Conservation (phyloP, 2,113 vertebrate species). For the Pimephales promelas region DNA sequence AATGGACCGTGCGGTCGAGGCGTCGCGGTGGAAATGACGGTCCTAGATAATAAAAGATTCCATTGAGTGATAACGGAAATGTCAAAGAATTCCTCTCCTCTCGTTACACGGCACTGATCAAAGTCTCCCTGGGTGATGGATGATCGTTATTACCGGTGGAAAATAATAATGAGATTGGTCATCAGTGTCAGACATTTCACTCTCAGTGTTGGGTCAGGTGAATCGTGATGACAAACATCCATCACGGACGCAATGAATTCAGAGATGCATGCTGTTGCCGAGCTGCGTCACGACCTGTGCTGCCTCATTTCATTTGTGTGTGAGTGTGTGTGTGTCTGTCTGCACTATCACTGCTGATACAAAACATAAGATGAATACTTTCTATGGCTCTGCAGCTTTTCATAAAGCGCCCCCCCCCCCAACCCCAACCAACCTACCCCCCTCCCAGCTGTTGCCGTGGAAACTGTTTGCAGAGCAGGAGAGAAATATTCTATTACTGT, state of each 20-base stretch:
- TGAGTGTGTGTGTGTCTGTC: neutral
- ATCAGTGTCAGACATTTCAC: conserved; percentile 43
- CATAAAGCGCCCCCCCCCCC: conserved; percentile 36
- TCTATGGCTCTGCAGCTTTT: conserved; percentile 60
- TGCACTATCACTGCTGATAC: conserved; percentile 36
- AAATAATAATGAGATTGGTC: conserved; percentile 21
- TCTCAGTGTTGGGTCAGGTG: conserved; percentile 39
- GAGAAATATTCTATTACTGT: conserved; percentile 74
- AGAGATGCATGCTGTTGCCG: neutral
- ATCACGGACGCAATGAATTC: conserved; percentile 59
- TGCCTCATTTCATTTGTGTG: neutral
- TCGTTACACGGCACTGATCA: conserved; percentile 55
- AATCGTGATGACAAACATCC: conserved; percentile 41
- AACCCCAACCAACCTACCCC: conserved; percentile 50
- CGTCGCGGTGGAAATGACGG: conserved; percentile 57
- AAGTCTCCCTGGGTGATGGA: conserved; percentile 55
- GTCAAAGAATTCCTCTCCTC: conserved; percentile 61
- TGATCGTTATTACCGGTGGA: conserved; percentile 27
- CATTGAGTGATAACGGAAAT: conserved; percentile 72
- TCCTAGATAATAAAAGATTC: conserved; percentile 70
- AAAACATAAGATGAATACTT: conserved; percentile 71
- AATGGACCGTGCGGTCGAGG: conserved; percentile 61
- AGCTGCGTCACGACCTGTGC: neutral
- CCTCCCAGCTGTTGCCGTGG: conserved; percentile 76
- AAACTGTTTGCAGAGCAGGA: conserved; percentile 77